Evolutionary conservation across 2,797 vertebrate species (phyloP), one percentile per base, ranked within the genome.

Genomic region (Serranus cabrilla): DNA sequence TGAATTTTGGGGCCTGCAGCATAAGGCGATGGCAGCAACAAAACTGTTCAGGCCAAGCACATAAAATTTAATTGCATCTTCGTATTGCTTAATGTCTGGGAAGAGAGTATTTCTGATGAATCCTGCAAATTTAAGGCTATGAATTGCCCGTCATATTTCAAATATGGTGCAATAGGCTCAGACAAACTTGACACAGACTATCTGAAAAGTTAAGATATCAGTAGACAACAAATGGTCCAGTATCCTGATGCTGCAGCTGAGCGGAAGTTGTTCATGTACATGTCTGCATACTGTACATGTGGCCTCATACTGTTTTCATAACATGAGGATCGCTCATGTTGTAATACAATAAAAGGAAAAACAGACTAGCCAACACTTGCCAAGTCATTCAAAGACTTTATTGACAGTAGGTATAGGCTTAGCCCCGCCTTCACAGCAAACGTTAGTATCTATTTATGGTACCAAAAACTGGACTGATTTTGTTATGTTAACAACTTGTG

Each of bases 401-500:
- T 50, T 71, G 77, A 76, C 73, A 78, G 64, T 69, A 69, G 46
- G 68, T 65, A 63, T 73, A 51, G 20, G 16, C 51, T 70, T 20
- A 79, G 47, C 46, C 62, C n/a, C 21, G 40, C 45, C 34, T 68
- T 46, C 68, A 20, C 23, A 50, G 49, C 76, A 71, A 77, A 76
- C 63, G 40, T 78, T 78, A 40, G n/a, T 12, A 64, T 80, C 80
- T 90, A 89, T 91, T 89, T 89, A 89, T 85, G 67, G 81, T 39
- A 45, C 56, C 59, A 73, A 74, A 78, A 87, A 82, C 72, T 78
- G 64, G 74, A 59, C 45, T 56, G 66, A 80, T 84, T 79, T 79
- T 92, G 82, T 86, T 89, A 80, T 86, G 76, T 88, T 88, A 84
- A 88, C 83, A 86, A 52, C 81, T 72, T 84, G 82, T 66, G 85